Conservation (phyloP, 2,113 vertebrate genomes). For the Melanocharis versteri region DNA sequence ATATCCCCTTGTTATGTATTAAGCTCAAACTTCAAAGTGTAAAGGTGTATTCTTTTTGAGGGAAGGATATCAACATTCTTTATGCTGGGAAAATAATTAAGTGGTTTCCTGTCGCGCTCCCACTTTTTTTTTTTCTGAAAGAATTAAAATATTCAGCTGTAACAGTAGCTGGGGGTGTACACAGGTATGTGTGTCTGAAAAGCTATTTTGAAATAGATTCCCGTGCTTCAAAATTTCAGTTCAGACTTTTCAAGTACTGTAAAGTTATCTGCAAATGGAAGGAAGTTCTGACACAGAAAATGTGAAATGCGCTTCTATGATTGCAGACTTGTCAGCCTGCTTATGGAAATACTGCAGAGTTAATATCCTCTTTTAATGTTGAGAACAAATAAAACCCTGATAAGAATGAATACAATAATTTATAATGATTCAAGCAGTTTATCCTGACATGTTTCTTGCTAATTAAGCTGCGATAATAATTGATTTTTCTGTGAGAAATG, state of each 20-base stretch:
- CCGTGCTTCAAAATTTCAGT: neutral
- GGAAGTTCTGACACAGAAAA: neutral
- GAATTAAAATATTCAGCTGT: neutral
- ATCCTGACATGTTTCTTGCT: neutral
- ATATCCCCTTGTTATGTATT: neutral
- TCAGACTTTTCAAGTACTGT: neutral
- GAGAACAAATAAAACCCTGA: neutral
- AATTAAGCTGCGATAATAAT: neutral
- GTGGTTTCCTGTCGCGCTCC: neutral
- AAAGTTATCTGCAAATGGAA: neutral
- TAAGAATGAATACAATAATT: neutral
- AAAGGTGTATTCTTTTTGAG: neutral
- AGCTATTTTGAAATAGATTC: neutral
- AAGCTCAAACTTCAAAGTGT: neutral
- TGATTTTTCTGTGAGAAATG: neutral
- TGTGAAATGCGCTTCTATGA: fast-evolving
- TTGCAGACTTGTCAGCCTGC: neutral
- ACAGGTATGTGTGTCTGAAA: neutral
- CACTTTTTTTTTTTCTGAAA: neutral
- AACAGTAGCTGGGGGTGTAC: neutral
- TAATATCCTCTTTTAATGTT: neutral
- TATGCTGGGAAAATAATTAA: neutral
- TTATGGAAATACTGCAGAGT: neutral
- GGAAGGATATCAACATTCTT: neutral
- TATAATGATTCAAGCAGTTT: neutral